These are phyloP conservation scores for Melanotaenia parkinsoni DNA, from an alignment of 2,797 vertebrate genomes.

Conservation along the genomic window DNA sequence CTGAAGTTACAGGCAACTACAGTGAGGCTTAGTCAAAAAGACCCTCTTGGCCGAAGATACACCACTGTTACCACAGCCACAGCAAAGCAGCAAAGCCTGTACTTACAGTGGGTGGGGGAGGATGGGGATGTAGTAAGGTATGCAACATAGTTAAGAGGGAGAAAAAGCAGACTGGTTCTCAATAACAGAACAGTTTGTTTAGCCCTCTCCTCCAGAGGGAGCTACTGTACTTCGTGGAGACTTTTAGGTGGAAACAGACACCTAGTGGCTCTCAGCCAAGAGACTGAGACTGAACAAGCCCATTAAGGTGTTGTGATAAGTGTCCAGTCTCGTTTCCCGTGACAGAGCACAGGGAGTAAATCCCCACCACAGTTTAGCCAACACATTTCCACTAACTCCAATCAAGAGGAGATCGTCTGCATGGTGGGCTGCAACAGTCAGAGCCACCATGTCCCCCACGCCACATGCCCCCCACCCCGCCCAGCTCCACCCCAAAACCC, in stretches of 20 bases:
- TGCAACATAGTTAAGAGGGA: constrained; percentile 60
- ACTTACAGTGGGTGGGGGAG: constrained; percentile 72
- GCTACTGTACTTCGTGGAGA: constrained; percentile 63
- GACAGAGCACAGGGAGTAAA: constrained; percentile 74
- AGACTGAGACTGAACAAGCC: constrained; percentile 72
- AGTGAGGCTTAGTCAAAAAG: constrained; percentile 66
- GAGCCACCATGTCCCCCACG: constrained; percentile 57
- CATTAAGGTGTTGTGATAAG: constrained; percentile 83
- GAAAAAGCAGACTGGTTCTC: constrained; percentile 59
- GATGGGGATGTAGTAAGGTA: constrained; percentile 69
- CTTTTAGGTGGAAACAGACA: constrained; percentile 43
- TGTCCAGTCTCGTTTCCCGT: constrained; percentile 78
- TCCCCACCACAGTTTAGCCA: constrained; percentile 76
- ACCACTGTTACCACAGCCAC: constrained; percentile 75
- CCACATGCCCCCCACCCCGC: constrained; percentile 35
- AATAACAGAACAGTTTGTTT: constrained; percentile 56
- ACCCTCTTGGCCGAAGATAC: constrained; percentile 74
- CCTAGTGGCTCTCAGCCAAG: constrained; percentile 61
- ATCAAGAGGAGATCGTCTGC: constrained; percentile 70
- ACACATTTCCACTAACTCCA: constrained; percentile 76
- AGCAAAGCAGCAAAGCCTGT: constrained; percentile 67
- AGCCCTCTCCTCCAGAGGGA: constrained; percentile 77
- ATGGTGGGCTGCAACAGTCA: constrained; percentile 63
- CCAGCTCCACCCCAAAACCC: constrained; percentile 56
- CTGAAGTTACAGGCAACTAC: constrained; percentile 73